A percentile compares a stretch with the other conserved stretches of the same genome.
phyloP scores from a whole-genome alignment of 2,888 invertebrate species.

The Eudasyphora cyanicolor region DNA sequence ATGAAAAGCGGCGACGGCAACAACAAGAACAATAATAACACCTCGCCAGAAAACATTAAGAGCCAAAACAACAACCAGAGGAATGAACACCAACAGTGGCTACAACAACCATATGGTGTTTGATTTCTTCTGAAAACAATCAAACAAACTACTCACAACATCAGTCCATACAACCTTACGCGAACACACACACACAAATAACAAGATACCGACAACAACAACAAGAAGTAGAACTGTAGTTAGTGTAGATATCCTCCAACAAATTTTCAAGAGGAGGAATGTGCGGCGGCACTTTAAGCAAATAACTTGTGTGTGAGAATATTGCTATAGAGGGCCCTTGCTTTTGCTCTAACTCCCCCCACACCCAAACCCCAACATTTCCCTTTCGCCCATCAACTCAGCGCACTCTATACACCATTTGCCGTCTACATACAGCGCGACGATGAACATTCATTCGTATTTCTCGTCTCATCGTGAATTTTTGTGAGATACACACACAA shows the following conservation, averaged over 20 bases:
- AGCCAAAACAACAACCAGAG: constrained; percentile 3
- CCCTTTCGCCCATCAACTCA: not conserved
- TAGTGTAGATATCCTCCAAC: not conserved
- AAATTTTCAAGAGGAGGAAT: constrained; percentile 6
- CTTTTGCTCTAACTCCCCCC: not conserved
- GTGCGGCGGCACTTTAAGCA: constrained; percentile 17
- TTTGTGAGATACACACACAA: constrained; percentile 33
- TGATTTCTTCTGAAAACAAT: constrained; percentile 10
- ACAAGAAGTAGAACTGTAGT: not conserved
- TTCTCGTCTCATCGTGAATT: not conserved
- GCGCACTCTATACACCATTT: not conserved
- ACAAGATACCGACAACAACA: not conserved
- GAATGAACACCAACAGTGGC: constrained; percentile 13
- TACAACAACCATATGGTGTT: constrained; percentile 52
- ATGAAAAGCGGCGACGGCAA: constrained; percentile 18
- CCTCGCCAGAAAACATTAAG: constrained; percentile 24
- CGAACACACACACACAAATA: not conserved
- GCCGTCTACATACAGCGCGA: not conserved
- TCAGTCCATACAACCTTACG: not conserved
- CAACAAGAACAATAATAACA: constrained; percentile 36
- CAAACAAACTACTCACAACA: not conserved
- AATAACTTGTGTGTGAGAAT: constrained; percentile 5
- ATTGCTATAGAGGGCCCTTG: not conserved
- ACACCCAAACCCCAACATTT: not conserved
- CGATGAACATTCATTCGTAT: not conserved